A percentile compares a stretch with the other conserved stretches of the same genome.
These are phyloP conservation scores for Dioctria linearis DNA, from an alignment of 2,888 invertebrate genomes.

Conservation along the genomic window DNA sequence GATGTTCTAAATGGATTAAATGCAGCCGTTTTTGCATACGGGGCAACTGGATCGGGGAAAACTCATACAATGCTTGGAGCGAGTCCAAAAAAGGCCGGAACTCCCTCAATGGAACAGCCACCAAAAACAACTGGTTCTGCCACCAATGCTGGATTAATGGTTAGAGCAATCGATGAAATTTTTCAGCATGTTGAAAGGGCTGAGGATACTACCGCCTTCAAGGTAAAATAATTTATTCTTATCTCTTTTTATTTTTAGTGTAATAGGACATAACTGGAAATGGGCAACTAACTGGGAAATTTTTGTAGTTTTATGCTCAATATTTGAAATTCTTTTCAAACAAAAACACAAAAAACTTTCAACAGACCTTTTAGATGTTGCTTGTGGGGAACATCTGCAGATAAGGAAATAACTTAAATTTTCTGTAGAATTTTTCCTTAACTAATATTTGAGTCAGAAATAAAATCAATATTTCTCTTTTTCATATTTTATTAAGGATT, in stretches of 20 bases:
- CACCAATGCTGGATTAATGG: slow-evolving; percentile 68
- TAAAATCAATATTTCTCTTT: no score
- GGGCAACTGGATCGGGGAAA: slow-evolving; percentile 71
- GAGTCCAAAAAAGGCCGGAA: slow-evolving; percentile 66
- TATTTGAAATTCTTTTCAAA: no score
- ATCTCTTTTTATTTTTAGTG: not conserved
- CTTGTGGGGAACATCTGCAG: no score
- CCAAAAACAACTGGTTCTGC: slow-evolving; percentile 57
- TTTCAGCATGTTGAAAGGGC: slow-evolving; percentile 68
- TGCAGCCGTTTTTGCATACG: slow-evolving; percentile 94
- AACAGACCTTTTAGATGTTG: no score
- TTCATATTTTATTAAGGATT: no score
- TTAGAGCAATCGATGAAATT: slow-evolving; percentile 71
- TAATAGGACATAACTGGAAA: not conserved
- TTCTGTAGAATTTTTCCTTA: no score
- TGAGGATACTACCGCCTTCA: slow-evolving; percentile 65
- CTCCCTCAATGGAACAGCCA: slow-evolving; percentile 61
- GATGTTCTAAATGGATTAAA: slow-evolving; percentile 92
- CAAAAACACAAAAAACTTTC: no score
- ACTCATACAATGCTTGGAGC: slow-evolving; percentile 71
- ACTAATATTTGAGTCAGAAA: no score
- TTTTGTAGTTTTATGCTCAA: no score
- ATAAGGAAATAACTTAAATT: no score
- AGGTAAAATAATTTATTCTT: slow-evolving; percentile 60
- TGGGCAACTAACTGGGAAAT: no score